Conservation (phyloP, 2,888 invertebrate species). For the Pyralis farinalis region DNA sequence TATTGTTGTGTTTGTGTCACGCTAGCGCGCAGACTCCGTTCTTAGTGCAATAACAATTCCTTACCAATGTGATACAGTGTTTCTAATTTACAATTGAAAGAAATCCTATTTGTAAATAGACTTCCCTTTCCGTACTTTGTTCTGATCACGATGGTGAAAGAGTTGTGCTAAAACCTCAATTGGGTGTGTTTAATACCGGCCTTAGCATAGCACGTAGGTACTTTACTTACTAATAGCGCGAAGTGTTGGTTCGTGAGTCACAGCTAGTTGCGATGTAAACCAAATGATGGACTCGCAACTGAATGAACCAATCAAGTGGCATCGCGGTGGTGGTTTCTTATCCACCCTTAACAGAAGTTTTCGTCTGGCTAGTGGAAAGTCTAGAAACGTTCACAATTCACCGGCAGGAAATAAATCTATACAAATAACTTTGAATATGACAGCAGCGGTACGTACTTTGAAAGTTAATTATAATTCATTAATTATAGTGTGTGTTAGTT, state of each 20-base stretch:
- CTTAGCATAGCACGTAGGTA: constrained; percentile 33
- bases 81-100: constrained; percentile 22
- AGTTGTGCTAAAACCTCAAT: constrained; percentile 28
- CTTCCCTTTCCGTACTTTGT: constrained; percentile 28
- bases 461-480: too few species aligned
- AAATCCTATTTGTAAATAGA: constrained; percentile 25
- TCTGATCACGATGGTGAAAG: constrained; percentile 25
- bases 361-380: constrained; percentile 56
- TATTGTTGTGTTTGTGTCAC: constrained; percentile 30
- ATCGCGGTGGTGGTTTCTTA: constrained; percentile 70
- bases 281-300: constrained; percentile 68
- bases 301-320: constrained; percentile 65
- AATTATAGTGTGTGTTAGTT: too few species aligned
- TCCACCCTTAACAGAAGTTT: constrained; percentile 72
- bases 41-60: constrained; percentile 44
- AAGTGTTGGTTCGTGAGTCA: constrained; percentile 61
- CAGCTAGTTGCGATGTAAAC: constrained; percentile 60
- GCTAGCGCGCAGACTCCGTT: constrained; percentile 51
- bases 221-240: constrained; percentile 49
- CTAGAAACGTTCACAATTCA: constrained; percentile 46
- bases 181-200: constrained; percentile 42
- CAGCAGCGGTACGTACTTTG: constrained; percentile 45
- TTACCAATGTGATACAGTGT: constrained; percentile 32
- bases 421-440: constrained; percentile 47
- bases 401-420: constrained; percentile 48